Base-by-base conservation (phyloP, 2,888 invertebrate genomes). In the Lagria hirta region DNA sequence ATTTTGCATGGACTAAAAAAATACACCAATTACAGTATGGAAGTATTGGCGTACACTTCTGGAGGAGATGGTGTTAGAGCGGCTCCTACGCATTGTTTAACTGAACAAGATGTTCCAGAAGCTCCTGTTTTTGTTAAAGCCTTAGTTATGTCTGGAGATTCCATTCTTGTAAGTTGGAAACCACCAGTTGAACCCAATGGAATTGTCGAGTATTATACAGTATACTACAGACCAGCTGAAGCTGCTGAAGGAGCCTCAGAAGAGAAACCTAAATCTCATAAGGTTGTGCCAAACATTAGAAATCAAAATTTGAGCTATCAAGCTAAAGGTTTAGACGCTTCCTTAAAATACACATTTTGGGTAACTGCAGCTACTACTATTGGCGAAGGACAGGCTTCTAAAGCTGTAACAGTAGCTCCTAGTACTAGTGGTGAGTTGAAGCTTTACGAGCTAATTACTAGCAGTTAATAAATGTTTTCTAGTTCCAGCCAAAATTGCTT, bases 21-120 rank as follows among this genome's bases (percentile, higher is more conserved):
- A 70, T 95, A 86, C 74, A 96, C 95, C 2, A 96, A 97, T 74
- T 97, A 96, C 73, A 95, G 93, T 43, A 91, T 97, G 84, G 93
- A 95, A 78, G 93, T 97, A 17, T 74, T 95, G 58, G 94, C 96
- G 12, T 95, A 87, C 62, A 96, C 96, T 4, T 87, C 93, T 41
- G 95, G 93, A 52, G 97, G 97, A 6, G 95, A 96, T 70, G 95
- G 96, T 49, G 93, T 93, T 27, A 83, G 91, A 55, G 86, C 88
- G 56, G 78, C 80, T 10, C 86, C 90, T 4, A 90, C 95, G 57
- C 91, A 91, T 71, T 93, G 95, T 69, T 88, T 88, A 74, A 96
- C 96, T 32, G 91, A 93, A 76, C 94, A 96, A 75, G 96, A 96
- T 72, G 90, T 90, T 48, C 96, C 96, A 21, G 94, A 93, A 74